These are phyloP conservation scores for Adoxophyes honmai DNA, from an alignment of 1,140 invertebrate genomes.

Conservation along the genomic window DNA sequence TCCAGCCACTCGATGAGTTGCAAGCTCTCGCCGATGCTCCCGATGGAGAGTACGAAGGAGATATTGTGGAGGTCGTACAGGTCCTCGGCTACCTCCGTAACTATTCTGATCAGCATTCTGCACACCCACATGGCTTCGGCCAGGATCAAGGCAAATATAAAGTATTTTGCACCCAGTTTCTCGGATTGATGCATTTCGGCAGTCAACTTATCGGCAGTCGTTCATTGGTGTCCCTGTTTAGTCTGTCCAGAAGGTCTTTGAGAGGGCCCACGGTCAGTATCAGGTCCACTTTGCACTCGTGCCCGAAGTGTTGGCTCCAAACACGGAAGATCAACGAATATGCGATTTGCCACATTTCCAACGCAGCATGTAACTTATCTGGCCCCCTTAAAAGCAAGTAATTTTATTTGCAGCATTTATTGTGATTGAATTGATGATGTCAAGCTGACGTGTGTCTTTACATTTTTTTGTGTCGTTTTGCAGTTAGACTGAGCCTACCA, in stretches of 20 bases:
- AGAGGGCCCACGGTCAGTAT: conserved; percentile 58
- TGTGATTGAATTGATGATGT: not conserved
- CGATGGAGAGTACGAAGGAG: conserved; percentile 57
- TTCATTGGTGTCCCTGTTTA: conserved; percentile 35
- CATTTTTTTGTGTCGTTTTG: not conserved
- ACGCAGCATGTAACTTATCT: conserved; percentile 8
- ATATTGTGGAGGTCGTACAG: conserved; percentile 59
- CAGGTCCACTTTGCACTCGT: conserved; percentile 64
- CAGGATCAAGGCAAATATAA: too few relatives aligned
- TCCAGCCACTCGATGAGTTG: conserved; percentile 57
- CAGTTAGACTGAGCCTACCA: not conserved
- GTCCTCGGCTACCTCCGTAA: conserved; percentile 50
- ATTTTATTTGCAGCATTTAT: not conserved
- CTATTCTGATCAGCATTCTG: conserved; percentile 54
- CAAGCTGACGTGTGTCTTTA: not conserved
- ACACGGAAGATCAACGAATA: conserved; percentile 63
- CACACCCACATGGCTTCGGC: conserved; percentile 57
- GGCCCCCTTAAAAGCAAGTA: not conserved
- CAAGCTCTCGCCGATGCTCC: conserved; percentile 51
- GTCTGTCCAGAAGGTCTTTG: conserved; percentile 42
- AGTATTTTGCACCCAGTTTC: too few relatives aligned
- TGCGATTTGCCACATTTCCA: conserved; percentile 70
- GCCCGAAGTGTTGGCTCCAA: conserved; percentile 49
- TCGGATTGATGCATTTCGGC: too few relatives aligned
- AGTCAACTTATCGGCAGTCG: not conserved